Conservation (phyloP, 2,888 invertebrate genomes). For the Meliscaeva auricollis region DNA sequence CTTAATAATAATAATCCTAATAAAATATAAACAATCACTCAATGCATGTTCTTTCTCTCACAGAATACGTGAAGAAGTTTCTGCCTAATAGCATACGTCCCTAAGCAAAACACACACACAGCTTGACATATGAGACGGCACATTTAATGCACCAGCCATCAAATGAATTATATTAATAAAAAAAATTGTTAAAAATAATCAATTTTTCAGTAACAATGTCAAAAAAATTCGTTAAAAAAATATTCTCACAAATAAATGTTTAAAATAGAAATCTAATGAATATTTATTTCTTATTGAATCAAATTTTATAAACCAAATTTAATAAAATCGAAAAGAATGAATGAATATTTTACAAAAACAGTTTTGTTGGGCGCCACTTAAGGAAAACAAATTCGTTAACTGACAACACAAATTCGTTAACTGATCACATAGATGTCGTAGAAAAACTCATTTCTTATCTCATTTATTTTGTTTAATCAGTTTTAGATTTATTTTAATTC, state of each 20-base stretch:
- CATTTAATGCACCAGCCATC: slow-evolving; percentile 60
- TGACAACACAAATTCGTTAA: too few species aligned
- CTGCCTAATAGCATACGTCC: slow-evolving; percentile 63
- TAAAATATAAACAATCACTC: slow-evolving; percentile 4
- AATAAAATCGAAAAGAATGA: too few species aligned
- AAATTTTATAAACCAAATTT: too few species aligned
- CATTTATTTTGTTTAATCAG: too few species aligned
- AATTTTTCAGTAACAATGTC: slow-evolving; percentile 23
- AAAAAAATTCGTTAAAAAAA: background rate
- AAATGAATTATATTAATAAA: slow-evolving; percentile 18
- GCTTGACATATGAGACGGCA: slow-evolving; percentile 43
- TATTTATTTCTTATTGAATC: background rate
- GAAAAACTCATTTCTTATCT: too few species aligned
- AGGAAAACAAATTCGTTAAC: too few species aligned
- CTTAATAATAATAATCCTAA: background rate
- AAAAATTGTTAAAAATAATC: background rate
- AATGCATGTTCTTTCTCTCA: slow-evolving; percentile 66
- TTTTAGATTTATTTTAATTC: too few species aligned
- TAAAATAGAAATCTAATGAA: background rate
- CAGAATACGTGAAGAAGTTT: slow-evolving; percentile 72
- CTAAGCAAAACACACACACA: slow-evolving; percentile 22
- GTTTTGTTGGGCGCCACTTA: too few species aligned
- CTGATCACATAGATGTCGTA: too few species aligned
- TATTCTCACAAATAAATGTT: slow-evolving; percentile 16
- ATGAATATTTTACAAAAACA: too few species aligned